Evolutionary conservation across 1,140 invertebrate species (phyloP).

Genomic region (Pogonomyrmex barbatus): DNA sequence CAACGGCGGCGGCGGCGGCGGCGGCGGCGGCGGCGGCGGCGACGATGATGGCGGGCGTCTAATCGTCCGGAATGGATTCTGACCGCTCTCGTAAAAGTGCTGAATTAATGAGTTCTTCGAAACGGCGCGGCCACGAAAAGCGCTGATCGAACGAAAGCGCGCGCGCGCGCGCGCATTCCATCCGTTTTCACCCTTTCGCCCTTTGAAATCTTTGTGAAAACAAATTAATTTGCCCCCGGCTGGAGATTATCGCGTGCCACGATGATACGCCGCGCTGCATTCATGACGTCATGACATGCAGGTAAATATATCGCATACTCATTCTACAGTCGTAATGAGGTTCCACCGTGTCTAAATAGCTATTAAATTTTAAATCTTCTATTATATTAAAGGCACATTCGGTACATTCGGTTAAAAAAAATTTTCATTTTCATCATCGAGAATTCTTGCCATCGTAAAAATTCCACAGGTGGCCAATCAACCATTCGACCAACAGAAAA

Average conservation of each 20-base stretch:
- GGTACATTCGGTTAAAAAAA: background rate
- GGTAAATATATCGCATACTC: background rate
- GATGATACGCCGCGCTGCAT: background rate
- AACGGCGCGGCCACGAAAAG: constrained; percentile 29
- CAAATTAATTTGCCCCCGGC: constrained; percentile 43
- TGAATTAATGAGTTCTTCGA: constrained; percentile 36
- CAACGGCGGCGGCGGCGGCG: background rate
- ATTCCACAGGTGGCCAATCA: background rate
- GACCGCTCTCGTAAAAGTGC: constrained; percentile 22
- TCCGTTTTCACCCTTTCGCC: constrained; percentile 9
- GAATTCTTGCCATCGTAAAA: background rate
- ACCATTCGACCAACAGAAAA: background rate
- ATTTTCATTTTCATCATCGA: background rate
- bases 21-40: background rate
- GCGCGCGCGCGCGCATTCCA: background rate
- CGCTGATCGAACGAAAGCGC: constrained; percentile 38
- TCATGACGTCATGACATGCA: background rate
- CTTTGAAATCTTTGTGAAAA: constrained; percentile 52
- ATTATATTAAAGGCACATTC: background rate
- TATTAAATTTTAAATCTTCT: background rate
- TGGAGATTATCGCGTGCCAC: background rate
- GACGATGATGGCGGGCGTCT: constrained; percentile 8
- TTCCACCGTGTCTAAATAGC: background rate
- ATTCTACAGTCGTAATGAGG: background rate
- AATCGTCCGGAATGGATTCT: constrained; percentile 50